A percentile compares a stretch with the other conserved stretches of the same genome.
phyloP scores from a whole-genome alignment of 2,113 vertebrate genomes.

The Loxodonta africana region DNA sequence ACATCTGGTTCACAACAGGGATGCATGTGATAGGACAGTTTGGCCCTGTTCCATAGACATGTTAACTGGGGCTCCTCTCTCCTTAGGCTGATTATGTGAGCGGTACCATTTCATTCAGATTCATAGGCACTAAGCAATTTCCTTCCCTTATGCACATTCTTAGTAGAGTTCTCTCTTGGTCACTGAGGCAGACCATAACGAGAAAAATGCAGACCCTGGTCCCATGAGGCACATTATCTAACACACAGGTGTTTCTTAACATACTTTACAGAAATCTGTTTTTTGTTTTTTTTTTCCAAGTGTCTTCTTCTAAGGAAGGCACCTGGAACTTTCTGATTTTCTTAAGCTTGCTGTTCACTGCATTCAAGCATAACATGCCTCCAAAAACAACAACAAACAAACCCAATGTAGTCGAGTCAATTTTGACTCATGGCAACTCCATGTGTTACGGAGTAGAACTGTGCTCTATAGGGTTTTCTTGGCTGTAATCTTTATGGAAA shows the following conservation, averaged over 20 bases:
- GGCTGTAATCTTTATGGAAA: neutral
- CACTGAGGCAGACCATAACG: neutral
- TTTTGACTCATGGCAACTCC: neutral
- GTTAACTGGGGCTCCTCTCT: constrained; percentile 46
- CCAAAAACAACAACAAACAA: neutral
- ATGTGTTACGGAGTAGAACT: neutral
- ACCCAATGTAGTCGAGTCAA: neutral
- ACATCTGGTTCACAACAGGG: constrained; percentile 82
- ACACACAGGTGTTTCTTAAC: neutral
- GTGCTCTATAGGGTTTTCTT: neutral
- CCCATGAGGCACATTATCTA: neutral
- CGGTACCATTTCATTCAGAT: neutral
- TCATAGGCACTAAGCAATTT: neutral
- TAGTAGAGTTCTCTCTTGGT: neutral
- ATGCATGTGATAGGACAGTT: constrained; percentile 62
- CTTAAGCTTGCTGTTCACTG: neutral
- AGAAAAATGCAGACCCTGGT: neutral
- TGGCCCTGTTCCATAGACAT: constrained; percentile 48
- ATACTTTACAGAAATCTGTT: neutral
- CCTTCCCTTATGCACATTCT: neutral
- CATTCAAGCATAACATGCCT: neutral
- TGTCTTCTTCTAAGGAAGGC: neutral
- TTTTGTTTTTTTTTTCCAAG: neutral
- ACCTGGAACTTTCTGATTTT: neutral
- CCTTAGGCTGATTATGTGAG: neutral